Conservation (phyloP, 2,797 vertebrate genomes). For the Bryconaethiops microstoma region DNA sequence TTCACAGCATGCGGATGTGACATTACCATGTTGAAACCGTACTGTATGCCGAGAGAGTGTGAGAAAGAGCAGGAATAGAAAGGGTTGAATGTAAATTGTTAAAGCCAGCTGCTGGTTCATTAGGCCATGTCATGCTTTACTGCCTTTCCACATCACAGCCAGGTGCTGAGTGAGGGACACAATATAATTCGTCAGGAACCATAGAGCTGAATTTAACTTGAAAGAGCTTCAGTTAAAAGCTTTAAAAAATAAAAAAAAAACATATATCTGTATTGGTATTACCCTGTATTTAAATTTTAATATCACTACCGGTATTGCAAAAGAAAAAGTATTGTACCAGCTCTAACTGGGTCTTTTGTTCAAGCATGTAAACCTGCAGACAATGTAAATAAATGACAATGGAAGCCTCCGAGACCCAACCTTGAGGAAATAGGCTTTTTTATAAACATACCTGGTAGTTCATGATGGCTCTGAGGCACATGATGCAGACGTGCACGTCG, state of each 20-base stretch:
- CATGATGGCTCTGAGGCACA: conserved; percentile 97
- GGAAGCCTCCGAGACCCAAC: neutral
- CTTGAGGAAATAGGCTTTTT: neutral
- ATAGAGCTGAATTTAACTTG: no score
- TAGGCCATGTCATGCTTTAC: neutral
- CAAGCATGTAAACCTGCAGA: no score
- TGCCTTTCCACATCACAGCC: neutral
- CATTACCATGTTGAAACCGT: conserved; percentile 99
- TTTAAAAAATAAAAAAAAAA: no score
- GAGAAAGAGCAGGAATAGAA: conserved; percentile 1
- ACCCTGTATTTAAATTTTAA: no score
- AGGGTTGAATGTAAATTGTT: neutral
- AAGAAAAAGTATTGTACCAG: no score
- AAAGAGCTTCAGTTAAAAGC: no score
- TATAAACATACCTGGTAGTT: conserved; percentile 89
- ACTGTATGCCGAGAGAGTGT: conserved; percentile 72
- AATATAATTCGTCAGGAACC: neutral
- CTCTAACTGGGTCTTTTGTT: no score
- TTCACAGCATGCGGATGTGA: conserved; percentile 96
- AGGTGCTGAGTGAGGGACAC: neutral
- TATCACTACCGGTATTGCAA: no score
- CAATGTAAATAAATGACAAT: neutral
- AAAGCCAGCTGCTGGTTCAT: neutral
- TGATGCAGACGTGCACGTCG: conserved; percentile 96
- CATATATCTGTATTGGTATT: no score